A percentile compares a stretch with the other conserved stretches of the same genome.
Evolutionary conservation across 2,113 vertebrate species (phyloP).

Genomic region (Hylia prasina): DNA sequence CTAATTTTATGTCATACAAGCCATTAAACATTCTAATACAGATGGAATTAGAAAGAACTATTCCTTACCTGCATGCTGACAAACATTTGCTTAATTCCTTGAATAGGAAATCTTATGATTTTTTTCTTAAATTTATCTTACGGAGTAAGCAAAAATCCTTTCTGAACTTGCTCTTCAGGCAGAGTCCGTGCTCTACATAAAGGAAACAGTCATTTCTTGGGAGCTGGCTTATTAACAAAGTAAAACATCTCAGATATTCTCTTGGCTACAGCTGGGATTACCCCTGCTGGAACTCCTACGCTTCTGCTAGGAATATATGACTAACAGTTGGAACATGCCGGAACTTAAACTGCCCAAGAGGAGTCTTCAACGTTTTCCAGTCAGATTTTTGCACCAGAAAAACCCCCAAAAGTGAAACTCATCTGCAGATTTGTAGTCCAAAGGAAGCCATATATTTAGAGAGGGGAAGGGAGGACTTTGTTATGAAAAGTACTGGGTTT

Average conservation of each 20-base stretch:
- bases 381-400: neutral
- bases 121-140: neutral
- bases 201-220: neutral
- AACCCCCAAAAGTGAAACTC: accelerated
- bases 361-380: neutral
- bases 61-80: neutral
- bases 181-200: neutral
- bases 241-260: neutral
- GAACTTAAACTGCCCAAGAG: neutral
- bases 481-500: neutral
- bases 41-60: neutral
- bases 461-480: neutral
- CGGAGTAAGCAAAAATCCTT: neutral
- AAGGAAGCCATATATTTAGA: neutral
- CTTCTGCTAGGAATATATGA: neutral
- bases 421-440: neutral
- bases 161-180: neutral
- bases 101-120: neutral
- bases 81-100: neutral
- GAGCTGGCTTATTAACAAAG: neutral
- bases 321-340: neutral
- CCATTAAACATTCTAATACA: neutral
- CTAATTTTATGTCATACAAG: neutral
- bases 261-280: neutral
- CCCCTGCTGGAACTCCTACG: neutral